Conservation (phyloP, 2,113 vertebrate species). For the Mugil cephalus region DNA sequence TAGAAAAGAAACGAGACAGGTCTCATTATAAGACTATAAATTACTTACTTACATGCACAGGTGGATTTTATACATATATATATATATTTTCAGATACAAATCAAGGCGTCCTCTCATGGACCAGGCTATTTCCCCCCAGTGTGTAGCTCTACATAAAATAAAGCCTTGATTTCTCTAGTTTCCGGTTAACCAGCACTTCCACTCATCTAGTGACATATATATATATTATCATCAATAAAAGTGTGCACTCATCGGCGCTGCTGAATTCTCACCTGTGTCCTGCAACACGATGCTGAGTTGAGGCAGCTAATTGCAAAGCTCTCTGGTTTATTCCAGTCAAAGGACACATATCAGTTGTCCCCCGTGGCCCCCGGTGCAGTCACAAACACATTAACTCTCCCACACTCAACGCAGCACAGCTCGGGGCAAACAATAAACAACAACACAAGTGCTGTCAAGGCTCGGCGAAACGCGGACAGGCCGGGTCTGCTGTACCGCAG, state of each 20-base stretch:
- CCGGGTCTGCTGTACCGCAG: slow-evolving; percentile 1
- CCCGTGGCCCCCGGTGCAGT: slow-evolving; percentile 18
- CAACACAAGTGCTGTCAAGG: neutral
- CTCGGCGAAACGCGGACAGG: slow-evolving; percentile 17
- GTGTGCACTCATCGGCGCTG: no score
- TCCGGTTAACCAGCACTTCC: neutral
- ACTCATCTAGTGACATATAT: neutral
- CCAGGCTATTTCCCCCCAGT: no score
- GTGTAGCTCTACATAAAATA: no score
- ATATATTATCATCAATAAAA: no score
- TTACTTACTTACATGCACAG: no score
- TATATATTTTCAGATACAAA: no score
- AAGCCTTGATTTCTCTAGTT: no score
- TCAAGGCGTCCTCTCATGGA: no score
- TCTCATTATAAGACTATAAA: no score
- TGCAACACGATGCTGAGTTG: neutral
- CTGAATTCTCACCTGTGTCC: neutral
- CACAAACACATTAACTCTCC: slow-evolving; percentile 34
- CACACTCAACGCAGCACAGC: no score
- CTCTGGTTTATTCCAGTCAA: slow-evolving; percentile 5
- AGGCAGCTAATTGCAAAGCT: neutral
- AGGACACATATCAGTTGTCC: slow-evolving; percentile 30
- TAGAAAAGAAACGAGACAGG: no score
- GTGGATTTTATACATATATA: no score
- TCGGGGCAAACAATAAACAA: neutral